These are phyloP conservation scores for Hanleya hanleyi DNA, from an alignment of 2,888 invertebrate species.

Conservation along the genomic window DNA sequence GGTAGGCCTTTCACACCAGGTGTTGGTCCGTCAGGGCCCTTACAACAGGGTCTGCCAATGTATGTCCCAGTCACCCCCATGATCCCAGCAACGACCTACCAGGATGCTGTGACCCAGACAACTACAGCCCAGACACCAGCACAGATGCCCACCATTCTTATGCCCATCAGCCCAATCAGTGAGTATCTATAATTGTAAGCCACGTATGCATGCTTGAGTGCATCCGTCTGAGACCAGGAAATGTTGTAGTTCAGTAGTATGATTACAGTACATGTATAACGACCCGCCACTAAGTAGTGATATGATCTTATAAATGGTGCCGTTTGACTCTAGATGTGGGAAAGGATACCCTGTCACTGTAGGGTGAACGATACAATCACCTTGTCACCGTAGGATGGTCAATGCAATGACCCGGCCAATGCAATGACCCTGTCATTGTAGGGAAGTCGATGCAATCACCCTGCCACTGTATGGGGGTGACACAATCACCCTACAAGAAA, in stretches of 20 bases:
- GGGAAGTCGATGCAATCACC: too few relatives aligned
- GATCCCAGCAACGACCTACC: background rate
- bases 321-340: too few relatives aligned
- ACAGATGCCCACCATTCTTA: background rate
- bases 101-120: conserved; percentile 1
- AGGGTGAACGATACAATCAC: too few relatives aligned
- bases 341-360: too few relatives aligned
- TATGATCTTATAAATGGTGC: too few relatives aligned
- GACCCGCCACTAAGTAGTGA: too few relatives aligned
- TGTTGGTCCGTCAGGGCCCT: background rate
- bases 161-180: conserved; percentile 5
- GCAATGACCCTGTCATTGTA: too few relatives aligned
- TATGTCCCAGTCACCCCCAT: background rate
- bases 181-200: background rate
- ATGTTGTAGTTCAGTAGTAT: conserved; percentile 66
- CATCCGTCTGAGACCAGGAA: background rate
- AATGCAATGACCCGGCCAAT: too few relatives aligned
- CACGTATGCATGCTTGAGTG: conserved; percentile 37
- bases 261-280: conserved; percentile 71
- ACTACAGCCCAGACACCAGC: background rate
- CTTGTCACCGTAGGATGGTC: too few relatives aligned
- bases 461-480: too few relatives aligned
- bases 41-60: background rate
- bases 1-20: background rate
- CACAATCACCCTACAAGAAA: too few relatives aligned